A percentile compares a stretch with the other conserved stretches of the same genome.
These are phyloP conservation scores for Ophioninae sp. DNA, from an alignment of 2,888 invertebrate species.

Conservation along the genomic window DNA sequence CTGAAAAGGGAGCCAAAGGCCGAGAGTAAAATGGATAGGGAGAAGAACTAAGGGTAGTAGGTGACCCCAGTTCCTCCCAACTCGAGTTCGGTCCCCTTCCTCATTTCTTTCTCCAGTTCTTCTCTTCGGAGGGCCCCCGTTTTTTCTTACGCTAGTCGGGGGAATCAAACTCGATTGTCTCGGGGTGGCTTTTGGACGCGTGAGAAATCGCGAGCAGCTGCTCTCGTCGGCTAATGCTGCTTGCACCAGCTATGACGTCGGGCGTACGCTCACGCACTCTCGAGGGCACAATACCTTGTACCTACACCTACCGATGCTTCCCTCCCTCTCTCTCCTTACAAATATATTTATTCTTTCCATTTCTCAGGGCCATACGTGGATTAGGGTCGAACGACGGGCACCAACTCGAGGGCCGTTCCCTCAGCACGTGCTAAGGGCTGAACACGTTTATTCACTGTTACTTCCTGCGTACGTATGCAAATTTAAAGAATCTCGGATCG, in stretches of 20 bases:
- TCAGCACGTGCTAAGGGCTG: conserved; percentile 55
- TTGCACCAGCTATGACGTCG: conserved; percentile 59
- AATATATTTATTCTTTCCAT: conserved; percentile 19
- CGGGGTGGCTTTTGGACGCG: conserved; percentile 79
- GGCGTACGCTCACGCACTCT: conserved; percentile 63
- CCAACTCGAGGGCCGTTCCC: conserved; percentile 43
- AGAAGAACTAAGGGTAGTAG: conserved; percentile 41
- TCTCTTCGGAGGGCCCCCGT: conserved; percentile 26
- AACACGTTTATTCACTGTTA: conserved; percentile 53
- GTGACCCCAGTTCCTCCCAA: conserved; percentile 31
- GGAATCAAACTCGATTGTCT: conserved; percentile 79
- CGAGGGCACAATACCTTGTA: conserved; percentile 26
- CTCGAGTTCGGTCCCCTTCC: conserved; percentile 37
- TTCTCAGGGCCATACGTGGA: conserved; percentile 35
- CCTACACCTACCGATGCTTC: conserved; percentile 36
- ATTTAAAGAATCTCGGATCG: conserved; percentile 52
- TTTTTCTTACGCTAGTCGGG: conserved; percentile 59
- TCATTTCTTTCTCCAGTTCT: conserved; percentile 1
- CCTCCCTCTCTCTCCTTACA: not conserved
- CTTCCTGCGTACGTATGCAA: conserved; percentile 56
- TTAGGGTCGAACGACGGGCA: conserved; percentile 46
- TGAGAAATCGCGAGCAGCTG: conserved; percentile 80
- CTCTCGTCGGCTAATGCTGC: conserved; percentile 59
- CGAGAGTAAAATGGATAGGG: not conserved
- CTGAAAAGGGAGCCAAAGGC: not conserved